Conservation (phyloP, 2,888 invertebrate genomes). For the Conus canariensis region DNA sequence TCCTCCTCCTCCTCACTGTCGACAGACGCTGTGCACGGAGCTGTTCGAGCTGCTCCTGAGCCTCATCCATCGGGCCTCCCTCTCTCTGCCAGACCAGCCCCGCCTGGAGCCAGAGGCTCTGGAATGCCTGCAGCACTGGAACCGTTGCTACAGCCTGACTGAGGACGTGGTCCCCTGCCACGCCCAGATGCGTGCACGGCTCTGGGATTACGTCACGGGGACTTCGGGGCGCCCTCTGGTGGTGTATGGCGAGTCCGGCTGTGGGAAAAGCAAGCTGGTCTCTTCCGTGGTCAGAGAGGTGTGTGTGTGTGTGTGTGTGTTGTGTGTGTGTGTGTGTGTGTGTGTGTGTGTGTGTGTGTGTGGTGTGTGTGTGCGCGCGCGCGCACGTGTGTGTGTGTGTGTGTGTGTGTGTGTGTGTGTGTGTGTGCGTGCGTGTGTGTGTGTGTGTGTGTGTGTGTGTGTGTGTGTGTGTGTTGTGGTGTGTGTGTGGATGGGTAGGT, state of each 20-base stretch:
- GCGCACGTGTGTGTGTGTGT: background rate
- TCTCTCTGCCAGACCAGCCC: constrained; percentile 37
- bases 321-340: constrained; percentile 51
- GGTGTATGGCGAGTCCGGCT: constrained; percentile 68
- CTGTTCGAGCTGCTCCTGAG: constrained; percentile 53
- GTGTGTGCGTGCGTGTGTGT: background rate
- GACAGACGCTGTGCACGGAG: constrained; percentile 59
- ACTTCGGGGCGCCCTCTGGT: constrained; percentile 62
- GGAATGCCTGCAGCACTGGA: constrained; percentile 61
- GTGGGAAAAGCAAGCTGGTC: constrained; percentile 71
- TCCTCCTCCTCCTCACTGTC: background rate
- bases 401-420: background rate
- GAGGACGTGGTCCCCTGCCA: constrained; percentile 59
- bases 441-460: background rate
- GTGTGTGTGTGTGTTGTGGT: background rate
- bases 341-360: constrained; percentile 42
- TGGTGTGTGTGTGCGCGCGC: background rate
- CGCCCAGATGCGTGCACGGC: constrained; percentile 54
- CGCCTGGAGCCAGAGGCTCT: constrained; percentile 60
- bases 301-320: background rate
- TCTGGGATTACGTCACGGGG: constrained; percentile 65
- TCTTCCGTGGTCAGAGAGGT: constrained; percentile 70
- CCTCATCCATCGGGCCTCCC: constrained; percentile 60
- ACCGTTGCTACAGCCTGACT: constrained; percentile 57
- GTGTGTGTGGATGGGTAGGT: background rate